Percentiles rank a stretch among this genome's conserved stretches.
Evolutionary conservation across 2,797 vertebrate species (phyloP).

Genomic region (Hypotaenidia philippensis): DNA sequence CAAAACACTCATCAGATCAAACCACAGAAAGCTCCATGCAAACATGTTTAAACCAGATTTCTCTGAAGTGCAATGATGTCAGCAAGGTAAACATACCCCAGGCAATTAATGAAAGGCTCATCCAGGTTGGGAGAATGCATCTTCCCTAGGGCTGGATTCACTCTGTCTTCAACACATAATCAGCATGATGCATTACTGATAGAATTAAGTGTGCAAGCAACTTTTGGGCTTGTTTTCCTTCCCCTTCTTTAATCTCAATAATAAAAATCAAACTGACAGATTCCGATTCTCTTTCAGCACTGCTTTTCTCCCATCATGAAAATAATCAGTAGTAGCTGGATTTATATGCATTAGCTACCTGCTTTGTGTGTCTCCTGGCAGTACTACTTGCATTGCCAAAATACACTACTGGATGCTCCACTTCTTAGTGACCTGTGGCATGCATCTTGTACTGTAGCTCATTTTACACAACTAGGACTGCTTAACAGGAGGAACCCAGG

Average conservation of each 20-base stretch:
- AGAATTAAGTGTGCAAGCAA: rapidly evolving
- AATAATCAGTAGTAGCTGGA: neutral
- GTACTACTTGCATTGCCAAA: neutral
- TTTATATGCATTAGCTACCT: neutral
- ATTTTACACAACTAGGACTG: neutral
- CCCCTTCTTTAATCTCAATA: neutral
- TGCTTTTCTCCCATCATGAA: neutral
- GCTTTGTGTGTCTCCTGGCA: neutral
- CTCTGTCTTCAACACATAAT: neutral
- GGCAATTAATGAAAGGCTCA: neutral
- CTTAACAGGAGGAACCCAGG: neutral
- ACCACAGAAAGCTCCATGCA: neutral
- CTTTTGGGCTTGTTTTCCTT: neutral
- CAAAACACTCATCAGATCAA: neutral
- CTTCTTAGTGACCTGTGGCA: neutral
- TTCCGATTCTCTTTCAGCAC: neutral
- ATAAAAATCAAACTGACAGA: neutral
- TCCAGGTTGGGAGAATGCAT: neutral
- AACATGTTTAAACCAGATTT: neutral
- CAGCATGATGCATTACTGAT: rapidly evolving
- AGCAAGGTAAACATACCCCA: neutral
- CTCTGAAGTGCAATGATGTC: neutral
- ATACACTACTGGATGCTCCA: neutral
- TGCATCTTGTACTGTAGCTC: rapidly evolving
- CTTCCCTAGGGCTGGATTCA: neutral